Evolutionary conservation across 2,888 invertebrate genomes (phyloP), one percentile per base, ranked within the genome.

Genomic region (Lochmaea capreae): DNA sequence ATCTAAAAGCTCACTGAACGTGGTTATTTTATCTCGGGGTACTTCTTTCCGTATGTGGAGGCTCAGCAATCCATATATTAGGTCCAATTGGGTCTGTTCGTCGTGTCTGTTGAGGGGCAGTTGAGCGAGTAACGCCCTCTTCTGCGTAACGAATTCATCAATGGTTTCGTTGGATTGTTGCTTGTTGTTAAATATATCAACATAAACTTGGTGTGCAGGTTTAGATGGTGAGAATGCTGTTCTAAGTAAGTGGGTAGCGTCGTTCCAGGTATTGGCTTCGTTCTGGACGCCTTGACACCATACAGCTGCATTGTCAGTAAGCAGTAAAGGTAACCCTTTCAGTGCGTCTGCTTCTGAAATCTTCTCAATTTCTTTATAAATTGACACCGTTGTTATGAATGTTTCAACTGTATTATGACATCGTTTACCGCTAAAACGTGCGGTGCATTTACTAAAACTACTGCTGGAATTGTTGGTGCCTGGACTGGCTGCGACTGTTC

Each of bases 91-190:
- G n/a, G 76, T 77, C 11, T 74, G 72, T 65, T 78, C 43, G 12
- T 43, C 43, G 43, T 43, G 43, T 43, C 43, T 43, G 43, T 43
- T 43, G 10, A 78, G 58, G 18, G 79, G 78, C 39, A 78, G 65
- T 61, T 74, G 69, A 22, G 75, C 67, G 6, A 79, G 39, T 22
- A 79, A 49, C 12, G 76, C 77, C 54, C 78, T 49, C 65, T 78
- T 77, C 52, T 63, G 22, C 43, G 74, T 72, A 12, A 79, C 58
- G 70, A 79, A 79, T 22, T 66, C 65, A 71, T 76, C 75, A n/a
- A 68, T 65, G n/a, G 72, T 46, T n/a, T 18, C 63, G 16, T 69
- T 54, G 26, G 26, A 26, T 26, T 26, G 26, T 26, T 26, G 26
- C 26, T 26, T 26, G 4, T 26, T 26, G 26, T 26, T 26, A 26